These are phyloP conservation scores for Henicopernis longicauda DNA, from an alignment of 2,113 vertebrate species.

Conservation along the genomic window DNA sequence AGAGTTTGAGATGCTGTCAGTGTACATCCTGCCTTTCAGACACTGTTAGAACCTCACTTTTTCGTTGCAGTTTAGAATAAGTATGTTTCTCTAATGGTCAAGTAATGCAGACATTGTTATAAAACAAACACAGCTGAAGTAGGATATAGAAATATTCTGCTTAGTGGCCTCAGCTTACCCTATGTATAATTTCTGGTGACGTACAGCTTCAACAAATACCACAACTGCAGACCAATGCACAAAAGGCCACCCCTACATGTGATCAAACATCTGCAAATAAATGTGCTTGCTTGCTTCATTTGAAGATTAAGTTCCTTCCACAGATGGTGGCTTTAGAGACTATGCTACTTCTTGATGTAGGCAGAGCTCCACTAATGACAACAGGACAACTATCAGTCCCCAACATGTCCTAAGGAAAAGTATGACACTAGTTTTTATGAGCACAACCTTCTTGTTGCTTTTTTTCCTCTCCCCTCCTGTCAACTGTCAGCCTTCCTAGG, in stretches of 20 bases:
- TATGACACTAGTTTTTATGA: not conserved
- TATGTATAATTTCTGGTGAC: not conserved
- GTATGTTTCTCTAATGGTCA: not conserved
- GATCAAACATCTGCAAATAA: not conserved
- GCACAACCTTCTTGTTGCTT: not conserved
- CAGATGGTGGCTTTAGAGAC: not conserved
- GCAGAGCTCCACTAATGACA: not conserved
- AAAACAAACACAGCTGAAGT: not conserved
- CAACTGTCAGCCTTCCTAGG: not conserved
- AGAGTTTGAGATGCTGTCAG: fast-evolving
- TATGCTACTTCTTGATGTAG: not conserved
- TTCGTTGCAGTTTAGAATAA: not conserved
- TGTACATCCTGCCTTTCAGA: not conserved
- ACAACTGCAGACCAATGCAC: not conserved
- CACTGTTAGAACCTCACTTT: not conserved
- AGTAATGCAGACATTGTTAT: fast-evolving
- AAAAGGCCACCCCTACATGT: not conserved
- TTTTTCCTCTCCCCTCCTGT: not conserved
- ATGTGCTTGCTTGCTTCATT: not conserved
- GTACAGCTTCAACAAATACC: not conserved
- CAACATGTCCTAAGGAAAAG: not conserved
- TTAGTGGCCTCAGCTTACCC: not conserved
- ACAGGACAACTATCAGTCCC: not conserved
- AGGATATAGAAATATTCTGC: not conserved
- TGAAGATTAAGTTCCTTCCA: not conserved